Conservation (phyloP, 2,113 vertebrate species). For the Guaruba guarouba region DNA sequence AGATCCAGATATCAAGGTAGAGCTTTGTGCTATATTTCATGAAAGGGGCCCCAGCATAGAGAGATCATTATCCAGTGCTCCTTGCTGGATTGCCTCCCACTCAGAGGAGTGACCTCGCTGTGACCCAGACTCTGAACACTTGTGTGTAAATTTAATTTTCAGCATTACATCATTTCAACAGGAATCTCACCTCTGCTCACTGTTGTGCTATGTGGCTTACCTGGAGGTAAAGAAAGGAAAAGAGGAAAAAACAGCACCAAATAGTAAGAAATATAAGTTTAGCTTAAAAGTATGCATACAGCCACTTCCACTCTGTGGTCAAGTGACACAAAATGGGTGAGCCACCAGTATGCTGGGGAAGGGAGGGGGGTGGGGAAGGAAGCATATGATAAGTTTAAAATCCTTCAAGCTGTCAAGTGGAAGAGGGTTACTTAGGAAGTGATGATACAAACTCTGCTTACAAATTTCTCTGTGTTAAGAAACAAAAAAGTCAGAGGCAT, state of each 20-base stretch:
- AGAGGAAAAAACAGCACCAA: not conserved
- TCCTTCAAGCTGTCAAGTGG: not conserved
- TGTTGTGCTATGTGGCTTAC: conserved; percentile 34
- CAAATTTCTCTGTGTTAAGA: not conserved
- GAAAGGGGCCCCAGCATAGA: conserved; percentile 17
- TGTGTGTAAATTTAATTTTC: conserved; percentile 60
- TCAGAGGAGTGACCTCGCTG: conserved; percentile 44
- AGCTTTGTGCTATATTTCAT: conserved; percentile 26
- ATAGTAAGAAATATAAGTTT: not conserved
- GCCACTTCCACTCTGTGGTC: not conserved
- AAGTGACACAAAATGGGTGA: not conserved
- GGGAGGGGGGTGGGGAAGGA: not conserved
- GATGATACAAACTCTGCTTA: not conserved
- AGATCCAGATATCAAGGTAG: conserved; percentile 36
- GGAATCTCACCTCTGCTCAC: conserved; percentile 36
- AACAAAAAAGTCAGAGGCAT: not conserved
- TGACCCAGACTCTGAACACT: conserved; percentile 50
- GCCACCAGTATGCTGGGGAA: not conserved
- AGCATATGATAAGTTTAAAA: not conserved
- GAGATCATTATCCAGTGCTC: conserved; percentile 45
- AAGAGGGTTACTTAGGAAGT: not conserved
- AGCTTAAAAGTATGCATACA: not conserved
- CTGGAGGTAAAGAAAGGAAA: conserved; percentile 20
- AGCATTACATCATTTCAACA: conserved; percentile 54
- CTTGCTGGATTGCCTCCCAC: conserved; percentile 52